Base-by-base conservation (phyloP, 2,797 vertebrate genomes). In the Acipenser transmontanus region DNA sequence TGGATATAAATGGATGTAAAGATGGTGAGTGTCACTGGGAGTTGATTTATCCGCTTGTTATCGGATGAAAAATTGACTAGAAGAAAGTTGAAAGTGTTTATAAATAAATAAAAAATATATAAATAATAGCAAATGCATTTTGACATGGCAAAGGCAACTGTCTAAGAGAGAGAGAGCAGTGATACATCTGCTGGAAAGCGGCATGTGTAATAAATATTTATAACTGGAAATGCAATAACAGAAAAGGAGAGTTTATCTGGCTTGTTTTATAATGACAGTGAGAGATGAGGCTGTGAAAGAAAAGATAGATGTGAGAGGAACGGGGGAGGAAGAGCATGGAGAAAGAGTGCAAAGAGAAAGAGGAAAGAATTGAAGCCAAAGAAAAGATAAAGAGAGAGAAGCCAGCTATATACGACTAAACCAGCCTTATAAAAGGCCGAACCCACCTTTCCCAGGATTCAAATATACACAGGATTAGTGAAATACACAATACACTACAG, bases 1-100 rank as follows among this genome's bases (percentile, higher is more conserved):
- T 68, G 68, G 69, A 81, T 77, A 59, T 13, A 87, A 87, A 87
- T 80, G 70, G 81, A 85, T 84, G 79, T 76, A 85, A 80, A 78
- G 76, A 79, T 34, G 34, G 34, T 34, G 34, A 34, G 34, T 34
- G 34, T 34, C 34, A 52, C 51, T 52, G 51, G 8, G 51, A 57
- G 7, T 57, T 57, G 11, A 57, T 57, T n/a, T 57, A 8, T 52
- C 54, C 54, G 6, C 13, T 13, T 6, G 12, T 10, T 57, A 11
- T 57, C 54, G 1, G 9, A 57, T 34, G 4, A 4, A 13, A 11
- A 11, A 14, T 13, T 1, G n/a, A 57, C 13, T 48, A 14, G 6
- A n/a, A 17, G 82, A 84, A 85, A 75, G 79, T 84, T 85, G 83
- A 87, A 83, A 84, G 80, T 84, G 74, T 83, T 85, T 81, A 87